These are phyloP conservation scores for Acanthosepion pharaonis DNA, from an alignment of 2,888 invertebrate genomes.

Conservation along the genomic window DNA sequence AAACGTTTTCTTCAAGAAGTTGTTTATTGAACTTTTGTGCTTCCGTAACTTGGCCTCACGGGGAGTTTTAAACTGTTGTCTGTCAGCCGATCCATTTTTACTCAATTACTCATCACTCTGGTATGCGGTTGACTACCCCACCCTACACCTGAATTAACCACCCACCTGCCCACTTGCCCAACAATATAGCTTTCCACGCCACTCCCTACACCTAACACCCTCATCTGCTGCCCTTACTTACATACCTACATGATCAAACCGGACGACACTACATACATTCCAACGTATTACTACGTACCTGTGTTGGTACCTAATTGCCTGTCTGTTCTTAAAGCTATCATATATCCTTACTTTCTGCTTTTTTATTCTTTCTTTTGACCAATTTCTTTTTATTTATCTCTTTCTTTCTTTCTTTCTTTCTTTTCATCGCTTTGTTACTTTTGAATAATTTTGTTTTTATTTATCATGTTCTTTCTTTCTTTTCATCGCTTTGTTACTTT, in stretches of 20 bases:
- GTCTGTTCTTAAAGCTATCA: background rate
- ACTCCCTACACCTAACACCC: background rate
- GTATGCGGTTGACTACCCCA: background rate
- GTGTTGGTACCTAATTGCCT: background rate
- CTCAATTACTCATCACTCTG: background rate
- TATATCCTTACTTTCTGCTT: background rate
- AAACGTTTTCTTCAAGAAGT: background rate
- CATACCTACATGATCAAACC: constrained; percentile 4
- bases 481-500: too few species aligned
- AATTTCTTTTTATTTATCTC: background rate
- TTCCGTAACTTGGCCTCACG: background rate
- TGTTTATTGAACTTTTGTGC: background rate
- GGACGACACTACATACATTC: background rate
- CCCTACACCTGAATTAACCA: background rate
- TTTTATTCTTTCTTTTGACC: background rate
- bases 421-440: too few species aligned
- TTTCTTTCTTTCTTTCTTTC: background rate
- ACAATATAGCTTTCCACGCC: background rate
- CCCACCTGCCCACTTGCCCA: background rate
- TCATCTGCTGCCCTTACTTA: constrained; percentile 17
- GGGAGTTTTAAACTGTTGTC: background rate
- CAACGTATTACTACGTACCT: background rate
- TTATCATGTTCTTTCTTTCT: too few species aligned
- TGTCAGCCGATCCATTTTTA: constrained; percentile 15
- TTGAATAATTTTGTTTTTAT: too few species aligned